Evolutionary conservation across 2,888 invertebrate species (phyloP), one percentile per base, ranked within the genome.

Genomic region (Drosophila demipolita): DNA sequence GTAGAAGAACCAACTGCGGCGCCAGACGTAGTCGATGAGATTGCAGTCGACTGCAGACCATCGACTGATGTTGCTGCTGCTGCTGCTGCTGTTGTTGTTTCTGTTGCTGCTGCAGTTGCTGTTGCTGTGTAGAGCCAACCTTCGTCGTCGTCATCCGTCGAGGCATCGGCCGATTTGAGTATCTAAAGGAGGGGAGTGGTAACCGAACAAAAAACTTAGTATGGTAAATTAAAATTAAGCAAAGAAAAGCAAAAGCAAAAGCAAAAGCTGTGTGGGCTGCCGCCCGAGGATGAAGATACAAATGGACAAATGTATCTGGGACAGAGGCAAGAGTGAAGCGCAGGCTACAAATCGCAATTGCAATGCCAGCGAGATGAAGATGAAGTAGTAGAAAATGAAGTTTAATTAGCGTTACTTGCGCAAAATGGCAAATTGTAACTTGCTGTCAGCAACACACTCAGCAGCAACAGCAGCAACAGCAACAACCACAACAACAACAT

Each of bases 61-160:
- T 90, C 90, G 54, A 75, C 83, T 57, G 66, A 62, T n/a, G 74
- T 42, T 65, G 80, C 60, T 73, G 65, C 15, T 35, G 53, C 8
- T 68, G 73, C 8, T 63, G 70, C 12, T 69, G 66, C 6, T 66
- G 60, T 23, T 66, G 73, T 61, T 67, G 29, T 29, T 29, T 5
- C 29, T 66, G 80, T 57, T 61, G 78, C 50, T 64, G 78, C 70
- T 63, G 76, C 42, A 73, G 80, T 26, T 65, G 90, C 91, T 48
- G 91, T 71, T 65, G 90, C 91, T 52, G 91, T 91, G 75, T 92
- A 93, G 49, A 93, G 85, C 93, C 93, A 93, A 81, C 93, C 92
- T 77, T 95, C 95, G 81, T 91, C 92, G 81, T 95, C 92, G 82
- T 95, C 95, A 89, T 95, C 95, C 53, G 95, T 95, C 60, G 95